Conservation (phyloP, 2,113 vertebrate species). For the Pristiophorus japonicus region DNA sequence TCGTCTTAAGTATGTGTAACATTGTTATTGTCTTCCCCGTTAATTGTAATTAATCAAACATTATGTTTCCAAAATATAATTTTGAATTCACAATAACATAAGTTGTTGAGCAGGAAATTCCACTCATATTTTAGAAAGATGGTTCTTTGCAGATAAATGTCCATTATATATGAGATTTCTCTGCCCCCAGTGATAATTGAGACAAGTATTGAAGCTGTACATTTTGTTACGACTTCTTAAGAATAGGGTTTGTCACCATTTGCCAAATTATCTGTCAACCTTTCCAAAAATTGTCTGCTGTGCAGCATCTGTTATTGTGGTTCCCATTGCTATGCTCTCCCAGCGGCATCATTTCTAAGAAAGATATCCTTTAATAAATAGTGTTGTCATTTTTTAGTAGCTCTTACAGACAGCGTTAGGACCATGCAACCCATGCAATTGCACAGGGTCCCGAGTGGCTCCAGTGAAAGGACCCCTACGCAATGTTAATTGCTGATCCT, state of each 20-base stretch:
- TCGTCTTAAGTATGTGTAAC: not conserved
- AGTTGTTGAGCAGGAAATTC: not conserved
- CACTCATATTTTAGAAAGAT: no score
- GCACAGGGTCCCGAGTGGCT: not conserved
- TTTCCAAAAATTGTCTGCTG: not conserved
- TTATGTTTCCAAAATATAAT: not conserved
- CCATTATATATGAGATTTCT: not conserved
- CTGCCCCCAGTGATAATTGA: not conserved
- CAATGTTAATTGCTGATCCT: not conserved
- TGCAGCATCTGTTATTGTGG: not conserved
- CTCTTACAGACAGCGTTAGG: not conserved
- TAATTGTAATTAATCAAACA: not conserved
- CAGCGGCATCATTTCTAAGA: not conserved
- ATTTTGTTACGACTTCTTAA: not conserved
- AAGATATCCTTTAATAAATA: not conserved
- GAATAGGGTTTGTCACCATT: not conserved
- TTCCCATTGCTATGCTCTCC: not conserved
- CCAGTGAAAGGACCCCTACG: not conserved
- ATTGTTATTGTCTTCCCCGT: not conserved
- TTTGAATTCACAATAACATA: not conserved
- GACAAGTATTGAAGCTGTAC: not conserved
- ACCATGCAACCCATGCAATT: not conserved
- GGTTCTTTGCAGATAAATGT: not conserved
- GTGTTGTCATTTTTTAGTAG: not conserved
- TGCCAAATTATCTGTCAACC: not conserved